These are phyloP conservation scores for Odobenus rosmarus DNA, from an alignment of 2,113 vertebrate genomes.

Conservation along the genomic window DNA sequence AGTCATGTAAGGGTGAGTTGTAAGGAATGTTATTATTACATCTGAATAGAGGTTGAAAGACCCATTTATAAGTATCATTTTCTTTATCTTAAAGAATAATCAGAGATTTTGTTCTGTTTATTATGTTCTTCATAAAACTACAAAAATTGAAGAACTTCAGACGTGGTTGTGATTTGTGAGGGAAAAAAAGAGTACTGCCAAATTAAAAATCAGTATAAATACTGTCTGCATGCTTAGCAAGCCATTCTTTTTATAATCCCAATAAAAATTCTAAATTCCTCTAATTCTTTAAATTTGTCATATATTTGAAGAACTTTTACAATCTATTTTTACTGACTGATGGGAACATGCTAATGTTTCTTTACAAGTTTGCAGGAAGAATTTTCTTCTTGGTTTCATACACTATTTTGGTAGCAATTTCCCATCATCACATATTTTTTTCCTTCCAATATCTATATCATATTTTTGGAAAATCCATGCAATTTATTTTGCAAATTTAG, in stretches of 20 bases:
- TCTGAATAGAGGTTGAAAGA: not conserved
- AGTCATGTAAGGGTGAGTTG: not conserved
- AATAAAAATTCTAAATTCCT: not conserved
- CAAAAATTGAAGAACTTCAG: not conserved
- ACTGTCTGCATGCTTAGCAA: not conserved
- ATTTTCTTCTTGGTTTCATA: not conserved
- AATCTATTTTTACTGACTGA: slow-evolving; percentile 5
- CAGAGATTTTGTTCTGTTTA: not conserved
- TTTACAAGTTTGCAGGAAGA: not conserved
- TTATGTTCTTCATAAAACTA: not conserved
- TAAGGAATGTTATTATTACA: not conserved
- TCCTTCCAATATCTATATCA: not conserved
- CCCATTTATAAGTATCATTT: not conserved
- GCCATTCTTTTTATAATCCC: not conserved
- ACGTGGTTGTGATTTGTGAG: not conserved
- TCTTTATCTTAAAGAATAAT: slow-evolving; percentile 12
- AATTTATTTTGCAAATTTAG: not conserved
- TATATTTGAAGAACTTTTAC: not conserved
- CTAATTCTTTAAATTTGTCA: not conserved
- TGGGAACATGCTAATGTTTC: not conserved
- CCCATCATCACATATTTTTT: not conserved
- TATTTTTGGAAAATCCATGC: not conserved
- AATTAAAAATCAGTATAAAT: slow-evolving; percentile 13
- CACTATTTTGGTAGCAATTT: slow-evolving; percentile 9
- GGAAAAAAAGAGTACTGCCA: not conserved